phyloP scores from a whole-genome alignment of 2,888 invertebrate genomes.

The Drosophila setosimentum region DNA sequence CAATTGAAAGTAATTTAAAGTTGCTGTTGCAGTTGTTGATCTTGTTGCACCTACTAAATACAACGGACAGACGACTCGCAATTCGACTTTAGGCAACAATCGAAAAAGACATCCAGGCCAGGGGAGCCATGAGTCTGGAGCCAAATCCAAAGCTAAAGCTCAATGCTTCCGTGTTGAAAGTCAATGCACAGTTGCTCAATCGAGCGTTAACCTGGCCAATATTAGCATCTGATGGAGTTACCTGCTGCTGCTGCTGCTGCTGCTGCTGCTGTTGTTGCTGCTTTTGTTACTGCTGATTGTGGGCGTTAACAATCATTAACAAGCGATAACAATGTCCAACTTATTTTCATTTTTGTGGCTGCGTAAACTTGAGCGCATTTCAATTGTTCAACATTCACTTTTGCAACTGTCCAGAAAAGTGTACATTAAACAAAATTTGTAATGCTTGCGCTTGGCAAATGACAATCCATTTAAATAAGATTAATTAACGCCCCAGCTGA shows the following conservation, averaged over 20 bases:
- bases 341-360: slow-evolving; percentile 14
- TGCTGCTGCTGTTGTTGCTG: slow-evolving; percentile 4
- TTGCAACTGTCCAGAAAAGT: slow-evolving; percentile 43
- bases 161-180: slow-evolving; percentile 76
- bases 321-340: slow-evolving; percentile 70
- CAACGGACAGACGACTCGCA: slow-evolving; percentile 15
- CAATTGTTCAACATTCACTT: slow-evolving; percentile 77
- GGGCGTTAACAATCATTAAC: slow-evolving; percentile 76
- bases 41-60: slow-evolving; percentile 61
- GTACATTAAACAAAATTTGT: slow-evolving; percentile 63
- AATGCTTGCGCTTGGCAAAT: slow-evolving; percentile 56
- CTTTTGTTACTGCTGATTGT: slow-evolving; percentile 19
- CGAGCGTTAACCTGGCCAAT: slow-evolving; percentile 71
- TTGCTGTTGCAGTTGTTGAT: slow-evolving; percentile 33
- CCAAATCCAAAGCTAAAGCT: slow-evolving; percentile 6
- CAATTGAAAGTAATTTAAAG: slow-evolving; percentile 78
- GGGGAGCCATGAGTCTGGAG: slow-evolving; percentile 30
- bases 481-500: slow-evolving; percentile 69
- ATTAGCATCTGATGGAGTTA: slow-evolving; percentile 37
- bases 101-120: slow-evolving; percentile 28
- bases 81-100: slow-evolving; percentile 15
- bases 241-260: slow-evolving; percentile 10
- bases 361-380: slow-evolving; percentile 54
- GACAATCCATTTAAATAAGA: slow-evolving; percentile 77
- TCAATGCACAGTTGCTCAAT: slow-evolving; percentile 72